Evolutionary conservation across 2,113 vertebrate species (phyloP).

Genomic region (Acinonyx jubatus): DNA sequence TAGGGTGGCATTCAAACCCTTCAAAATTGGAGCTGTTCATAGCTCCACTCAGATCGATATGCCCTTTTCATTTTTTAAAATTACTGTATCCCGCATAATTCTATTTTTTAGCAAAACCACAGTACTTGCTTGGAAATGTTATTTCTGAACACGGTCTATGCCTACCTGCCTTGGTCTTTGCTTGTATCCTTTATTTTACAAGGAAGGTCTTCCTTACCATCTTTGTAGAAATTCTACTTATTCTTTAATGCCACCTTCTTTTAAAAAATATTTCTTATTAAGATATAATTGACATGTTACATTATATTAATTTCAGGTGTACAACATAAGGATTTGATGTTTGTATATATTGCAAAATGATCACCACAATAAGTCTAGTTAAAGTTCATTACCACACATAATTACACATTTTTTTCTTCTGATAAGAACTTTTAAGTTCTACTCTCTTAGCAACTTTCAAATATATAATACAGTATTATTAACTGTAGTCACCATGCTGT

Average conservation of each 20-base stretch:
- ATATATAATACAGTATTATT: background rate
- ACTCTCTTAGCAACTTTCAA: background rate
- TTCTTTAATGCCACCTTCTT: background rate
- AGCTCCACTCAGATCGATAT: background rate
- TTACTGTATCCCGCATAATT: background rate
- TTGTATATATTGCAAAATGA: background rate
- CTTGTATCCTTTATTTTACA: background rate
- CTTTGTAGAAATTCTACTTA: conserved; percentile 16
- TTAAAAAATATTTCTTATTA: background rate
- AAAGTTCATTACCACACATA: background rate
- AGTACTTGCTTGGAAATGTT: background rate
- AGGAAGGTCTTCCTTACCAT: background rate
- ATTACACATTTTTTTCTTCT: background rate
- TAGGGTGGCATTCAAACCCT: background rate
- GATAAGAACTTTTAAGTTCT: background rate
- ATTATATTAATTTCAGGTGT: background rate
- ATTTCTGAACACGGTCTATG: background rate
- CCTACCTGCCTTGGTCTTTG: background rate
- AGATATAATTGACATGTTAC: background rate
- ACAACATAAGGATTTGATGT: background rate
- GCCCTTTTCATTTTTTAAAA: background rate
- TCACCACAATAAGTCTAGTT: background rate
- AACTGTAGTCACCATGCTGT: background rate
- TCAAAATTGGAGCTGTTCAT: background rate
- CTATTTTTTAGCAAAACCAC: background rate